phyloP scores from a whole-genome alignment of 1,140 invertebrate genomes.

The Ips typographus region DNA sequence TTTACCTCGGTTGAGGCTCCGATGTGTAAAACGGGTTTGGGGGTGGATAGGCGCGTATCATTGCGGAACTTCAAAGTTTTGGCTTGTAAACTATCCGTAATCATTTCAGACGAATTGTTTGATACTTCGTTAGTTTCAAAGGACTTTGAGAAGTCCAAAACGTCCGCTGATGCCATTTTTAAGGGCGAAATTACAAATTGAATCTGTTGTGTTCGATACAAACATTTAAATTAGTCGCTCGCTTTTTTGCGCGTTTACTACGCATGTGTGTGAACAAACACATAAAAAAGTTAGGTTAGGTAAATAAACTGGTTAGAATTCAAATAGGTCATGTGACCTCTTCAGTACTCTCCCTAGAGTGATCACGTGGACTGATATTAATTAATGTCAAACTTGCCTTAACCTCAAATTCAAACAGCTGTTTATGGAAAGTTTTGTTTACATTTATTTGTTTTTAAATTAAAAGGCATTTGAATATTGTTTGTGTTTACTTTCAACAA shows the following conservation, averaged over 20 bases:
- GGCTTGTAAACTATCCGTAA: not conserved
- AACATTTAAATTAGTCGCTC: not conserved
- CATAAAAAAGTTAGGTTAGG: too few relatives aligned
- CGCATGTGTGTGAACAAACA: too few relatives aligned
- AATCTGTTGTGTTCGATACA: not conserved
- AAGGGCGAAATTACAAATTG: not conserved
- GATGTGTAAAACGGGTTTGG: conserved; percentile 43
- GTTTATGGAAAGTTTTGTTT: too few relatives aligned
- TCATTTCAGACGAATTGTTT: not conserved
- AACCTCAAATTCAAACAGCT: too few relatives aligned
- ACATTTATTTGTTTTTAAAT: too few relatives aligned
- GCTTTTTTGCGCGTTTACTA: not conserved
- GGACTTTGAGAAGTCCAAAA: conserved; percentile 25
- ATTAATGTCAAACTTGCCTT: too few relatives aligned
- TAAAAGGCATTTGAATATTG: too few relatives aligned
- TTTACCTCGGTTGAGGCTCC: conserved; percentile 44
- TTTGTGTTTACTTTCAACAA: too few relatives aligned
- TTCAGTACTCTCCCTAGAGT: too few relatives aligned
- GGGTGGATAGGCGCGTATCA: conserved; percentile 42
- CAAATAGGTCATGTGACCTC: too few relatives aligned
- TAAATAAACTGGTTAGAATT: too few relatives aligned
- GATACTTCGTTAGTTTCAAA: conserved; percentile 19
- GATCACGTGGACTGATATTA: too few relatives aligned
- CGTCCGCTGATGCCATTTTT: conserved; percentile 23
- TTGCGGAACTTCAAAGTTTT: conserved; percentile 26